Base-by-base conservation (phyloP, 2,113 vertebrate species). In the Micromys minutus region DNA sequence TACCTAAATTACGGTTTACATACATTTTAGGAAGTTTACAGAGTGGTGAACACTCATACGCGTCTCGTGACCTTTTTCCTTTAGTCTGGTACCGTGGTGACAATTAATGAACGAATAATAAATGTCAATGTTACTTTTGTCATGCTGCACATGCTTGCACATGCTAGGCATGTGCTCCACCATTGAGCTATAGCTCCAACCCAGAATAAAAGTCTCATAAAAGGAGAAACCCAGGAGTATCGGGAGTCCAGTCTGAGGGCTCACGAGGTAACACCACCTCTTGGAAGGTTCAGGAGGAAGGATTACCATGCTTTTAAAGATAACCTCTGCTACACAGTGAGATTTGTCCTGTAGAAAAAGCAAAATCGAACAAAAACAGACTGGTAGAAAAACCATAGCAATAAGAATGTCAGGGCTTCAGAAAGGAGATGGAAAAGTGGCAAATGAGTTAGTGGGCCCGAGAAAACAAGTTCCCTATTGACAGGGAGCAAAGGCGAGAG, bases 311-410 rank as follows among this genome's bases (percentile, higher is more conserved):
- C 36, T 34, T 26, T n/a, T 71, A 34, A 87, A 34, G 45, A 29
- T n/a, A 69, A 22, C 47, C 85, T 52, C 45, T 34, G 34, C 47
- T n/a, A 52, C 34, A 71, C 63, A 69, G 45, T 52, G 34, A 87
- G 85, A 55, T 22, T n/a, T 87, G 47, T 71, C 21, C 24, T 16
- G 0, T 36, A 87, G 36, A 67, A 50, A 22, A 45, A 59, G 13
- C 2, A 42, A 63, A 31, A 34, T 4, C 39, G 42, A n/a, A 7
- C 29, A 19, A 87, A n/a, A 52, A 80, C 26, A n/a, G 57, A 36
- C 50, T 57, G 69, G 69, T 59, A 79, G 83, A 45, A 61, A 92
- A 75, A 95, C 50, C 93, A 85, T 42, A 71, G n/a, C n/a, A 80
- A 24, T 75, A 80, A 91, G 24, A 67, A 59, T 47, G 52, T 76